Evolutionary conservation across 2,888 invertebrate genomes (phyloP).

Genomic region (Sturmia bella): DNA sequence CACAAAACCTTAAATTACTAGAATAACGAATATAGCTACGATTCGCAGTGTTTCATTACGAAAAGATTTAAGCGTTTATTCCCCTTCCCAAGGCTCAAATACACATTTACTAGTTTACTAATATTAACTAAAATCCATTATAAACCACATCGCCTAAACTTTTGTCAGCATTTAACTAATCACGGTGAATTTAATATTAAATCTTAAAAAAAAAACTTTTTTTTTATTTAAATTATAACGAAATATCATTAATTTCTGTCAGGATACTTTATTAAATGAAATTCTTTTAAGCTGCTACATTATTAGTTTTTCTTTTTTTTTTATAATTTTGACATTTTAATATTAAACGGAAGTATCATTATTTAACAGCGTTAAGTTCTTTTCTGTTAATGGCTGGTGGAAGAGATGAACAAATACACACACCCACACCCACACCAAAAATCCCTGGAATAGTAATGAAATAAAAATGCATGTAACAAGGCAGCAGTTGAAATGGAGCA

Average conservation of each 20-base stretch:
- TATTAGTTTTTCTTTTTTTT: constrained; percentile 34
- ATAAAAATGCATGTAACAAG: constrained; percentile 36
- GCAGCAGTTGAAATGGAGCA: constrained; percentile 36
- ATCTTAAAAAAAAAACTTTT: too few species aligned
- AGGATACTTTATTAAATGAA: constrained; percentile 33
- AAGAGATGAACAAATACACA: not conserved
- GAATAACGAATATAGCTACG: too few species aligned
- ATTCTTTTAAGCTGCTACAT: constrained; percentile 61
- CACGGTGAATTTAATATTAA: too few species aligned
- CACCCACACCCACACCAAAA: constrained; percentile 15
- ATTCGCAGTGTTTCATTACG: too few species aligned
- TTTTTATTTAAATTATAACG: too few species aligned
- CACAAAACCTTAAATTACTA: too few species aligned
- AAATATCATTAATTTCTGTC: not conserved
- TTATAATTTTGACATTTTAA: constrained; percentile 54
- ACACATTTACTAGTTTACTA: too few species aligned
- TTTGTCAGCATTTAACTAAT: too few species aligned
- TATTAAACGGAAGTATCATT: constrained; percentile 67
- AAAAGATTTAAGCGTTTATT: too few species aligned
- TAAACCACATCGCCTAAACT: too few species aligned
- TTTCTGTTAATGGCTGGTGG: constrained; percentile 9
- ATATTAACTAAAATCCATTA: too few species aligned
- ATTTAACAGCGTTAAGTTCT: constrained; percentile 57
- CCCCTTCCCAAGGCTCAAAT: too few species aligned
- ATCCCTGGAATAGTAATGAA: constrained; percentile 61